Percentiles rank a stretch among this genome's conserved stretches.
Evolutionary conservation across 1,140 invertebrate genomes (phyloP).

Genomic region (honey bee (Apis mellifera)): Amel_HAv3.1 CM009937.2:11066001-11066500

Average conservation of each 20-base stretch:
- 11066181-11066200: neutral
- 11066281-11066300: neutral
- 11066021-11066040: slow-evolving; percentile 25
- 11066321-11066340: neutral
- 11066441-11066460: too few species aligned
- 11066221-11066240: neutral
- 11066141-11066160: neutral
- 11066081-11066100: slow-evolving; percentile 3
- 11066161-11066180: neutral
- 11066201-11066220: neutral
- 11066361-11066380: neutral
- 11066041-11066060: slow-evolving; percentile 13
- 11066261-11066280: neutral
- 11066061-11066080: slow-evolving; percentile 7
- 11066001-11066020: slow-evolving; percentile 2
- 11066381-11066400: neutral
- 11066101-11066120: neutral
- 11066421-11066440: neutral
- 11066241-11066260: neutral
- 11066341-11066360: neutral
- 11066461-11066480: neutral
- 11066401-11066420: neutral
- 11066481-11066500: neutral
- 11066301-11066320: neutral
- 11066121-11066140: neutral